Evolutionary conservation across 2,797 vertebrate genomes (phyloP).

Genomic region (Takifugu rubripes): DNA sequence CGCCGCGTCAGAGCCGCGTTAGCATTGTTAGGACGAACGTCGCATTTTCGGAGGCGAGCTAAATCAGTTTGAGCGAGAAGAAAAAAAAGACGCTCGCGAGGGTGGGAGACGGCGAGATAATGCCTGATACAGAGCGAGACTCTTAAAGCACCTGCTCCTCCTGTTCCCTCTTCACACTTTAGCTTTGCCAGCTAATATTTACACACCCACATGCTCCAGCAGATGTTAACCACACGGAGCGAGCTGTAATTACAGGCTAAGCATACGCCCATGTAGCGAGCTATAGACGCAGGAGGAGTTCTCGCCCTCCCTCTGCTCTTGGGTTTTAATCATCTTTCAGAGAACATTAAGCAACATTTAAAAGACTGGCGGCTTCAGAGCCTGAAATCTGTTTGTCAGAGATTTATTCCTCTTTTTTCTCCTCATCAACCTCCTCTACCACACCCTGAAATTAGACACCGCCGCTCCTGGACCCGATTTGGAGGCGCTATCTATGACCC

Average conservation of each 20-base stretch:
- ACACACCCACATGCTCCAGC: slow-evolving; percentile 38
- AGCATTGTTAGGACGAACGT: slow-evolving; percentile 4
- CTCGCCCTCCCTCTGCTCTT: slow-evolving; percentile 9
- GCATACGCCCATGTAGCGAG: slow-evolving; percentile 15
- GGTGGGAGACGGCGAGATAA: neutral
- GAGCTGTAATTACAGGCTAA: slow-evolving; percentile 34
- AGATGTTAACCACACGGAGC: slow-evolving; percentile 55
- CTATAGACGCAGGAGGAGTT: slow-evolving; percentile 21
- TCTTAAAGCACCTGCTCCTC: slow-evolving; percentile 29
- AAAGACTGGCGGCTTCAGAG: slow-evolving; percentile 18
- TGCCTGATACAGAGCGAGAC: neutral
- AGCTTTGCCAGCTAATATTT: slow-evolving; percentile 42
- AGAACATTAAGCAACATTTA: slow-evolving; percentile 25
- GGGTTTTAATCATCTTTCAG: slow-evolving; percentile 23
- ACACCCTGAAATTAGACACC: slow-evolving; percentile 18
- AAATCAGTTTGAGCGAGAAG: slow-evolving; percentile 23
- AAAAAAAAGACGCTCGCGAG: neutral
- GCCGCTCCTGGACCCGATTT: slow-evolving; percentile 15
- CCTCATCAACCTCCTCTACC: slow-evolving; percentile 10
- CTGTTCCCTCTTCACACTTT: slow-evolving; percentile 11
- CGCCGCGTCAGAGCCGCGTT: neutral
- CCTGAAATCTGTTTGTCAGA: slow-evolving; percentile 18
- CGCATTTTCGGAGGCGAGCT: slow-evolving; percentile 4
- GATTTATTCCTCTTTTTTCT: slow-evolving; percentile 1
- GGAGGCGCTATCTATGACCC: slow-evolving; percentile 25